Evolutionary conservation across 2,113 vertebrate genomes (phyloP), one percentile per base, ranked within the genome.

Genomic region (Petrocephalus zakoni): DNA sequence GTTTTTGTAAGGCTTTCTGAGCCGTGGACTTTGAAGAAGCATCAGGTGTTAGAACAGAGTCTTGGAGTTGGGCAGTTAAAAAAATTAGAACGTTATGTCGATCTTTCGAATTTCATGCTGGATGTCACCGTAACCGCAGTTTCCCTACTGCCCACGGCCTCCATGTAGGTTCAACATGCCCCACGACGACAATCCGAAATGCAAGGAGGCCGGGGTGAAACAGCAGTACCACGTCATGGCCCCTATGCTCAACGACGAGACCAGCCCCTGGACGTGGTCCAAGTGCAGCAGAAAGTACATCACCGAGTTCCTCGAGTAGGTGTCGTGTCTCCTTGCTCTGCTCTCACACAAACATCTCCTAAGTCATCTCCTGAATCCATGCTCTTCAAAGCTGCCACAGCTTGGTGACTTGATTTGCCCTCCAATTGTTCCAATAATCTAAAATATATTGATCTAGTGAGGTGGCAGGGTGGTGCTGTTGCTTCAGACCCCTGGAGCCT

Each of bases 271-370:
- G 98, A 97, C 97, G 37, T 99, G 98, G 98, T 99, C 98, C 92
- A 97, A 97, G 92, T 99, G 98, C 93, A 99, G 98, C 93, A 97
- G 97, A 93, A 99, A 98, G 92, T 98, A 99, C 88, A 98, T 99
- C 92, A 99, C 98, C 0, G 97, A 99, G 91, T 99, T 99, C 92
- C 95, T 99, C 34, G 98, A 99, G 98, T 99, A 95, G 92, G 97
- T 98, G 34, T 15, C 5, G 5, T 89, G 61, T 90, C 82, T 34
- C 15, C 90, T n/a, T 88, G 9, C 1, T 3, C 11, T 2, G 4
- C 21, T n/a, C 37, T n/a, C 34, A 49, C 8, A 49, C 47, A 5
- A 4, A 2, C 22, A 22, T 61, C 7, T n/a, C 56, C 21, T 29
- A n/a, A 9, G 6, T 47, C 86, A 55, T 87, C 89, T 55, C 21